Evolutionary conservation across 2,797 vertebrate genomes (phyloP).

Genomic region (Capromys pilorides): DNA sequence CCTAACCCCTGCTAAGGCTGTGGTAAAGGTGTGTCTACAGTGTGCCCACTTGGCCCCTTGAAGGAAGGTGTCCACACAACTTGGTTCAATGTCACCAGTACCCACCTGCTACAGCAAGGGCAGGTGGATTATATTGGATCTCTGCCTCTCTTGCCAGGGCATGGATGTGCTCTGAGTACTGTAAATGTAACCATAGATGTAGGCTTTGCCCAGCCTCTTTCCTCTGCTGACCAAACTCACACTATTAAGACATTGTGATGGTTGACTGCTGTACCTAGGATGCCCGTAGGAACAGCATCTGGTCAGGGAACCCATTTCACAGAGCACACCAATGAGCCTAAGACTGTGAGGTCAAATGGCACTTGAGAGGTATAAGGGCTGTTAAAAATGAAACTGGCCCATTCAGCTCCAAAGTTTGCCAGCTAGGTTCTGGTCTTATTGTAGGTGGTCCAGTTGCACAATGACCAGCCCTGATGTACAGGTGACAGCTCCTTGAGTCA

Average conservation of each 20-base stretch:
- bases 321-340: neutral
- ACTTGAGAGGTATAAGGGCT: neutral
- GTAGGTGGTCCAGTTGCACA: too few relatives aligned
- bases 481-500: too few relatives aligned
- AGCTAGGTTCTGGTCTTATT: too few relatives aligned
- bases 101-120: neutral
- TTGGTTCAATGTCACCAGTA: neutral
- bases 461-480: too few relatives aligned
- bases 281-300: neutral
- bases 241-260: neutral
- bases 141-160: neutral
- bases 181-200: neutral
- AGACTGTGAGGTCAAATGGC: neutral
- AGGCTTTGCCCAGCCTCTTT: neutral
- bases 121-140: neutral
- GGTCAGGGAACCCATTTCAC: neutral
- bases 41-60: neutral
- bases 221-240: neutral
- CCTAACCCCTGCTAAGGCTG: neutral
- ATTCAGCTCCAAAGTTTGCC: neutral
- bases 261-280: neutral
- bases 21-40: neutral
- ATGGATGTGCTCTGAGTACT: neutral
- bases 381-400: neutral
- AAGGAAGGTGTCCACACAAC: neutral